Evolutionary conservation across 2,888 invertebrate genomes (phyloP).

Genomic region (Apoda limacodes): DNA sequence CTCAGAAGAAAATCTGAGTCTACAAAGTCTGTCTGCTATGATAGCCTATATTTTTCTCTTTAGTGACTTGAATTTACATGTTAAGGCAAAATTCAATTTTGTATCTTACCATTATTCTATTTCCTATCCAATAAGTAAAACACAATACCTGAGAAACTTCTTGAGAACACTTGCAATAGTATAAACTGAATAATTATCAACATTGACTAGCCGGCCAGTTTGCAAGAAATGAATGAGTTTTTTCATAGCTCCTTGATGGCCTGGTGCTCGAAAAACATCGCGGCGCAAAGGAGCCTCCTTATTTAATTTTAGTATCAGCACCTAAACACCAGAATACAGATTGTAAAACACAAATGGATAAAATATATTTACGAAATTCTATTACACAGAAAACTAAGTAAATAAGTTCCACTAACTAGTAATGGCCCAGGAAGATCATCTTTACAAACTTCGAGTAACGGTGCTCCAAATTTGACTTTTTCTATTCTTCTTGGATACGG

Average conservation of each 20-base stretch:
- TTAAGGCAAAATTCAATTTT: no score
- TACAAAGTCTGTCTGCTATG: no score
- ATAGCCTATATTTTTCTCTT: no score
- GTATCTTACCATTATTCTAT: no score
- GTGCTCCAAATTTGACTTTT: constrained; percentile 95
- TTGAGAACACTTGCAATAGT: constrained; percentile 98
- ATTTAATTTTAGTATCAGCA: constrained; percentile 91
- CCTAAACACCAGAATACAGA: constrained; percentile 73
- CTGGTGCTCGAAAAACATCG: constrained; percentile 95
- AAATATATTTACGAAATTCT: constrained; percentile 13
- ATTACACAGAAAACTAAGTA: constrained; percentile 10
- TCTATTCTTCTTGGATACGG: constrained; percentile 87
- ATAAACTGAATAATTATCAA: constrained; percentile 96
- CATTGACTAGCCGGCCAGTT: constrained; percentile 89
- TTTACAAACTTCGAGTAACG: constrained; percentile 93
- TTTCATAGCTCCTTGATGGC: constrained; percentile 95
- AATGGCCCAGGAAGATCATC: constrained; percentile 95
- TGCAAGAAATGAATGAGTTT: constrained; percentile 92
- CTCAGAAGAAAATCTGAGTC: no score
- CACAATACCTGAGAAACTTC: constrained; percentile 82
- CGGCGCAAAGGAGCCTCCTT: constrained; percentile 94
- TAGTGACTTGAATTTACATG: neutral
- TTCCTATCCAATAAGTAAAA: neutral
- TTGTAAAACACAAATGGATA: constrained; percentile 17
- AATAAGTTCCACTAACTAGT: constrained; percentile 72